Evolutionary conservation across 2,113 vertebrate species (phyloP), one percentile per base, ranked within the genome.

Genomic region (Hepsetus odoe): DNA sequence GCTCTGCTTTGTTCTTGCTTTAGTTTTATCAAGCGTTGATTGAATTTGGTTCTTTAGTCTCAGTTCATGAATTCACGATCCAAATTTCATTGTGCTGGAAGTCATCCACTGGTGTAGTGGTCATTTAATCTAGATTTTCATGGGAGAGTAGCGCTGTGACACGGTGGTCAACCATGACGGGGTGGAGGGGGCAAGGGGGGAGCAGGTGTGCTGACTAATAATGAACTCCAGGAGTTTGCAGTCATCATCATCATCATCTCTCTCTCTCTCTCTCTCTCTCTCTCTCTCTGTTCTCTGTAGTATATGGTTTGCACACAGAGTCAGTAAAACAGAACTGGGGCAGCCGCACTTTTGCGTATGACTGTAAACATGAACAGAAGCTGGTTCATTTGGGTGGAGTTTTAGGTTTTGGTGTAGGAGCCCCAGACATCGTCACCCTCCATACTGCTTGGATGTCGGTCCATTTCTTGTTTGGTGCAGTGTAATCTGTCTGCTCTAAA

Each of bases 151-250:
- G 33, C 26, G 12, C 55, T 49, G 55, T 66, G 66, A 24, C 11
- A 14, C 40, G 18, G 33, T 67, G 40, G 40, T 40, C 66, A 64
- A 40, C 53, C 73, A 44, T 51, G 61, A 58, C n/a, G 9, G 16
- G 32, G 3, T 16, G 13, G 70, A 33, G 42, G 24, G 73, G 26
- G 13, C 64, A 33, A 51, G 24, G 73, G 26, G 49, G 44, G 44
- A 58, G 56, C n/a, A 7, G 76, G 72, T 68, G 58, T 51, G 55
- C 69, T 44, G 24, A 65, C 56, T 82, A 72, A 61, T 76, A 85
- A 83, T 81, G 79, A 74, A 78, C 72, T 77, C 69, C 38, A 68
- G 79, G 84, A 76, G n/a, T 81, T 44, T 59, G 28, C 24, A 53
- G 18, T 51, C 11, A n/a, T 51, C 28, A 20, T 56, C 46, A 3